phyloP scores from a whole-genome alignment of 2,888 invertebrate species.

The Ormyrus pomaceus region DNA sequence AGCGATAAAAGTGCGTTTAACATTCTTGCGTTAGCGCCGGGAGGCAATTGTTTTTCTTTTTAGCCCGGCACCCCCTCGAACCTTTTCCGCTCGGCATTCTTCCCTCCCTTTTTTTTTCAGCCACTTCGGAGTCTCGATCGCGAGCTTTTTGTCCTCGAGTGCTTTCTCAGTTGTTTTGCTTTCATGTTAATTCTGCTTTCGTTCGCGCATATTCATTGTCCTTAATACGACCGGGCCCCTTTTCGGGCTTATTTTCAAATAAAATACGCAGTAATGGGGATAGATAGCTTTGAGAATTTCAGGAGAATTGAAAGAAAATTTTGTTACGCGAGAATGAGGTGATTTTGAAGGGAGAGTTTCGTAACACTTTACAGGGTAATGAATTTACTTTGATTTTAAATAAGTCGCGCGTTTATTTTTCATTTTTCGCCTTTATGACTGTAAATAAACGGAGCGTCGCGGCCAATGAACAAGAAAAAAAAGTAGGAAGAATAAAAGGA shows the following conservation, averaged over 20 bases:
- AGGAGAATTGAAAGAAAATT: too few relatives aligned
- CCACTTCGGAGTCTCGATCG: slow-evolving; percentile 42
- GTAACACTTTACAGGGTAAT: too few relatives aligned
- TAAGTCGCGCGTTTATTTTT: too few relatives aligned
- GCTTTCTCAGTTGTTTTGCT: slow-evolving; percentile 3
- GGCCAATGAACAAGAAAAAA: neutral
- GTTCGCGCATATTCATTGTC: slow-evolving; percentile 25
- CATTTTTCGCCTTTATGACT: too few relatives aligned
- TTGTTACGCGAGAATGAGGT: too few relatives aligned
- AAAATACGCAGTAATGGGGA: too few relatives aligned
- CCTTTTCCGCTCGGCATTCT: slow-evolving; percentile 51
- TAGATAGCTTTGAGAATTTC: too few relatives aligned
- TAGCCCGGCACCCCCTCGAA: slow-evolving; percentile 20
- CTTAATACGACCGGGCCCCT: neutral
- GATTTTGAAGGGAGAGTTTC: too few relatives aligned
- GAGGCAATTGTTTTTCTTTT: slow-evolving; percentile 69
- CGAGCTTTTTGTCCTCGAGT: neutral
- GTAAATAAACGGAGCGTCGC: too few relatives aligned
- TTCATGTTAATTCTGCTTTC: neutral
- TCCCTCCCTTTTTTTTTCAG: slow-evolving; percentile 18
- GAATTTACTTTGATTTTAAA: too few relatives aligned
- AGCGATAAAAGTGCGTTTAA: slow-evolving; percentile 68
- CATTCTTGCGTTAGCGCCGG: slow-evolving; percentile 65
- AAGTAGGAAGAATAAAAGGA: neutral
- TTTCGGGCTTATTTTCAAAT: too few relatives aligned